Percentiles rank a stretch among this genome's conserved stretches.
Evolutionary conservation across 2,888 invertebrate genomes (phyloP).

Genomic region (Callyntrura sp.): DNA sequence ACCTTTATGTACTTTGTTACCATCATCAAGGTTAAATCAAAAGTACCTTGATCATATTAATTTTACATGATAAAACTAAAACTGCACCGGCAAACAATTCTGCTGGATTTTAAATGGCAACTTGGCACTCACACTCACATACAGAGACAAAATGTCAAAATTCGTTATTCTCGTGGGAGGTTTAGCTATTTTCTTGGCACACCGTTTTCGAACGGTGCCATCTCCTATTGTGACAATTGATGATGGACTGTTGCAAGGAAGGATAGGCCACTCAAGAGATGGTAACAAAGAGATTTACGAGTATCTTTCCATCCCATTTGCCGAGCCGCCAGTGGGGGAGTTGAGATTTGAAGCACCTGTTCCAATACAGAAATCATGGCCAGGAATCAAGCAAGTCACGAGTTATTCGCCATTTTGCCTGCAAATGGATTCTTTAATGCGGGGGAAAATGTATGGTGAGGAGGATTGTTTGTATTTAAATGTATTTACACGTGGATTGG

Average conservation of each 20-base stretch:
- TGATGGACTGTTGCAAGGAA: slow-evolving; percentile 76
- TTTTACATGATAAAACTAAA: too few species aligned
- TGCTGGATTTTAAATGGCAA: too few species aligned
- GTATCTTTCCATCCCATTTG: slow-evolving; percentile 72
- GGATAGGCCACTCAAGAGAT: slow-evolving; percentile 65
- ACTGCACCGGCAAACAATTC: too few species aligned
- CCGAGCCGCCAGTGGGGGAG: slow-evolving; percentile 65
- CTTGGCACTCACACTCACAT: too few species aligned
- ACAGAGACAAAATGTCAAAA: slow-evolving; percentile 51
- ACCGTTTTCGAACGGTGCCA: slow-evolving; percentile 12
- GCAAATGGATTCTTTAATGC: slow-evolving; percentile 74
- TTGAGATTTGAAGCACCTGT: slow-evolving; percentile 76
- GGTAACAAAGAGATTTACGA: slow-evolving; percentile 71
- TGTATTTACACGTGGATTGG: slow-evolving; percentile 57
- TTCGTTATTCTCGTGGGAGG: slow-evolving; percentile 28
- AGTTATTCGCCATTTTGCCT: slow-evolving; percentile 71
- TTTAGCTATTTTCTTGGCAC: slow-evolving; percentile 14
- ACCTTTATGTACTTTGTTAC: too few species aligned
- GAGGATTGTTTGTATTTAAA: slow-evolving; percentile 76
- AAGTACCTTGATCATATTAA: too few species aligned
- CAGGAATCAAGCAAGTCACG: slow-evolving; percentile 57
- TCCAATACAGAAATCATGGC: slow-evolving; percentile 71
- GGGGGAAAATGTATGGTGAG: slow-evolving; percentile 55
- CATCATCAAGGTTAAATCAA: too few species aligned
- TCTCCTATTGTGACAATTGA: slow-evolving; percentile 73